Conservation (phyloP, 2,113 vertebrate species). For the Myanophis thanlyinensis region DNA sequence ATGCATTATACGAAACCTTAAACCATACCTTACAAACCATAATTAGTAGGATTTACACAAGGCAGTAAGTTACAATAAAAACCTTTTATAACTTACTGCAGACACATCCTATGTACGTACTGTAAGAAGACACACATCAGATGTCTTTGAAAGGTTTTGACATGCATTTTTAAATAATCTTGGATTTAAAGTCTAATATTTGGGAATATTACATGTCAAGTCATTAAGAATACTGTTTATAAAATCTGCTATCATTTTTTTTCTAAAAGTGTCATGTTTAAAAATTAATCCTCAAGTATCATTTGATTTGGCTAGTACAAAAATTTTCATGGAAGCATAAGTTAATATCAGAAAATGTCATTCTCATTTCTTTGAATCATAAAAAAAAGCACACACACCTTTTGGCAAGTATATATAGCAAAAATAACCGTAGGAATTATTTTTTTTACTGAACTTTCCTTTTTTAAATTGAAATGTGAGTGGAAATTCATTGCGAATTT, state of each 20-base stretch:
- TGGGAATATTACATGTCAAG: not conserved
- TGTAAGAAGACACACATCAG: not conserved
- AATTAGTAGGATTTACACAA: not conserved
- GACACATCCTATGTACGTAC: not conserved
- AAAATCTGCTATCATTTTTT: not conserved
- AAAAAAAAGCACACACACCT: not conserved
- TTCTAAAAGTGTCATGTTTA: not conserved
- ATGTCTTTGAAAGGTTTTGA: not conserved
- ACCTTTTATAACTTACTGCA: not conserved
- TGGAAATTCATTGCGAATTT: not conserved
- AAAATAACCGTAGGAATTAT: not conserved
- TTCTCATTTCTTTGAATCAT: not conserved
- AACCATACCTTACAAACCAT: not conserved
- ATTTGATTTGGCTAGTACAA: not conserved
- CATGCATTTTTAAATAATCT: not conserved
- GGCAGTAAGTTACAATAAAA: not conserved
- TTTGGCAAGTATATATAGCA: not conserved
- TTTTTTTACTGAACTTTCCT: not conserved
- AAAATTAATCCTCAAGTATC: not conserved
- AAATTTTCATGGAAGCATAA: not conserved
- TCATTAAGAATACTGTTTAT: not conserved
- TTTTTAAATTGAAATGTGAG: not conserved
- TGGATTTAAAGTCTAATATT: not conserved
- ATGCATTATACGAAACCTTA: not conserved
- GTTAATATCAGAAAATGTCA: not conserved